phyloP scores from a whole-genome alignment of 92 coral and sea anemone genomes.

The Micromussa lordhowensis region DNA sequence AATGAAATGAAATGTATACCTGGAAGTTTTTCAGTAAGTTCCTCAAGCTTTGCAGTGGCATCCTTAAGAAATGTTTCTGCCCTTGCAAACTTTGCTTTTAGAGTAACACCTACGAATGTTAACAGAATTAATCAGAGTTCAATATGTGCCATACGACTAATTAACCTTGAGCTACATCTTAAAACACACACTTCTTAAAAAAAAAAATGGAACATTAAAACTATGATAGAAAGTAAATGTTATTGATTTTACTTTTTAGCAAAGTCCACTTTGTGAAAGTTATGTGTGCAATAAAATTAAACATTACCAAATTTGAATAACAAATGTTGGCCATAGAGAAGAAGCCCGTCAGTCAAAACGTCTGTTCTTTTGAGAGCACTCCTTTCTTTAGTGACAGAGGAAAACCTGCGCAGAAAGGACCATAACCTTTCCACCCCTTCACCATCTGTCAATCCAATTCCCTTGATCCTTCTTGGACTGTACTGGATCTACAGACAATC shows the following conservation, averaged over 20 bases:
- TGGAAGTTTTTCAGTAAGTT: slow-evolving; percentile 26
- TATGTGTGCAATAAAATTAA: slow-evolving; percentile 12
- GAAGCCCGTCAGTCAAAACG: slow-evolving; percentile 69
- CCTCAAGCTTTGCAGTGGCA: slow-evolving; percentile 14
- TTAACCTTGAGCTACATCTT: not conserved
- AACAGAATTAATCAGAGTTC: slow-evolving; percentile 3
- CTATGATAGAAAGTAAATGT: not conserved
- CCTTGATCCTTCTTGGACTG: slow-evolving; percentile 66
- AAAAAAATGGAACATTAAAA: not conserved
- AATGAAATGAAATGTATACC: slow-evolving; percentile 28
- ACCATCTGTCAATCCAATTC: slow-evolving; percentile 75
- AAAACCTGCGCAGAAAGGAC: slow-evolving; percentile 67
- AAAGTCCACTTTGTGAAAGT: not conserved
- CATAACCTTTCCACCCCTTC: slow-evolving; percentile 74
- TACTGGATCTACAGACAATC: slow-evolving; percentile 46
- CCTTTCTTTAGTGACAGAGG: slow-evolving; percentile 76
- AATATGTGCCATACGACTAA: slow-evolving; percentile 6
- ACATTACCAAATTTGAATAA: not conserved
- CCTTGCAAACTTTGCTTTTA: slow-evolving; percentile 49
- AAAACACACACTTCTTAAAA: not conserved
- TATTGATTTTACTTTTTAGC: not conserved
- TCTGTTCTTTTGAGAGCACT: slow-evolving; percentile 58
- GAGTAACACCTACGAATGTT: slow-evolving; percentile 23
- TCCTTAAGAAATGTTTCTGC: slow-evolving; percentile 44
- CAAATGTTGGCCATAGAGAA: slow-evolving; percentile 49